Conservation (phyloP, 2,888 invertebrate species). For the Drosophila macrothrix region DNA sequence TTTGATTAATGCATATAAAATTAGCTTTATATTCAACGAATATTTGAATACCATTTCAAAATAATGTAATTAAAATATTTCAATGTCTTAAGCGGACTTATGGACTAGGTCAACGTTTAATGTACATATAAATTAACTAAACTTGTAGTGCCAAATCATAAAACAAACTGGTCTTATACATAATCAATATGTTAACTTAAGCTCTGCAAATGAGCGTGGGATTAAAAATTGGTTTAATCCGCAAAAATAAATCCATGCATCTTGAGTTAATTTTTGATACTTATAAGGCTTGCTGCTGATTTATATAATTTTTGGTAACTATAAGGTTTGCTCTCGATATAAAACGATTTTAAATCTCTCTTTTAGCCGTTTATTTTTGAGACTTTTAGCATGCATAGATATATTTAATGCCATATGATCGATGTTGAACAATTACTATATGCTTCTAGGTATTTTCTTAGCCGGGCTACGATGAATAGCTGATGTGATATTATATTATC, state of each 20-base stretch:
- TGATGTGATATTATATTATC: neutral
- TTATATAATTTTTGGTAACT: neutral
- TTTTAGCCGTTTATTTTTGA: neutral
- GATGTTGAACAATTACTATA: neutral
- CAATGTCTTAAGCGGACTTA: neutral
- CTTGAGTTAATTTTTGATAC: neutral
- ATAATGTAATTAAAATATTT: neutral
- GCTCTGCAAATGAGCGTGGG: neutral
- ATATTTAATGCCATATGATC: neutral
- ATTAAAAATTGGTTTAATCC: too few species aligned
- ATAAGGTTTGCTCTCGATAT: neutral
- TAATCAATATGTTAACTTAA: neutral
- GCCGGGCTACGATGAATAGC: neutral
- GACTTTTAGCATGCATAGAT: neutral
- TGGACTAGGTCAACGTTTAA: neutral
- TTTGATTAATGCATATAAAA: slow-evolving; percentile 33
- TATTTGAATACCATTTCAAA: slow-evolving; percentile 7
- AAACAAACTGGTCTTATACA: neutral
- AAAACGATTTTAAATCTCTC: neutral
- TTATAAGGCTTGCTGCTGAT: neutral
- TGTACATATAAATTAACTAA: neutral
- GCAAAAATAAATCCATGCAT: neutral
- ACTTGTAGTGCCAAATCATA: neutral
- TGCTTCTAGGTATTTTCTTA: neutral
- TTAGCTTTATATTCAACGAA: slow-evolving; percentile 5